Conservation (phyloP, 2,797 vertebrate species). For the Rhinophrynus dorsalis region DNA sequence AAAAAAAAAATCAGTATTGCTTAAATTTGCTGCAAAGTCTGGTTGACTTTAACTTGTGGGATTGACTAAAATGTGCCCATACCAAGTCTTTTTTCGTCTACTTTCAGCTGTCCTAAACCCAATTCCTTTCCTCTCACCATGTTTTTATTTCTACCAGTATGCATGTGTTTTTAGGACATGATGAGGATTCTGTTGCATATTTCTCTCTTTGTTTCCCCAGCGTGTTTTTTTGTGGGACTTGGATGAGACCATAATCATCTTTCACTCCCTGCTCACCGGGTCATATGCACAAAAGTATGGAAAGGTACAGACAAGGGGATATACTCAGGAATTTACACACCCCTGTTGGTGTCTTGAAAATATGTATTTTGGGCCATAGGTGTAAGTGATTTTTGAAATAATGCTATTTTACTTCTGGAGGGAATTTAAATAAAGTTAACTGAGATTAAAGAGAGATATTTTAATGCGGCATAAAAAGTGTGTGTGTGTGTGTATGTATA, state of each 20-base stretch:
- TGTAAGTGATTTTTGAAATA: too few species aligned
- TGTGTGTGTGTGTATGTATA: too few species aligned
- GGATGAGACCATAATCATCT: conserved; percentile 98
- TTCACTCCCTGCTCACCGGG: conserved; percentile 96
- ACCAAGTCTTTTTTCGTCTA: too few species aligned
- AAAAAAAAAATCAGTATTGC: too few species aligned
- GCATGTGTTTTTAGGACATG: conserved; percentile 12
- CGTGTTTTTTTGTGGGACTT: conserved; percentile 95
- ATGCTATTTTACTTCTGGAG: too few species aligned
- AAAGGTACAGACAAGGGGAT: conserved; percentile 76
- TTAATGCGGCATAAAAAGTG: too few species aligned
- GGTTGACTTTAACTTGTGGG: too few species aligned
- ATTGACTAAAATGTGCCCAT: too few species aligned
- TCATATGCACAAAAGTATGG: conserved; percentile 95
- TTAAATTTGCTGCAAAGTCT: too few species aligned
- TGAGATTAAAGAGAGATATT: too few species aligned
- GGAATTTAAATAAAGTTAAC: too few species aligned
- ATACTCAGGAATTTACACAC: background rate
- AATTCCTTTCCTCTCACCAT: background rate
- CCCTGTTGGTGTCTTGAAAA: background rate
- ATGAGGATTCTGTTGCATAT: conserved; percentile 27
- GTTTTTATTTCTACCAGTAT: conserved; percentile 16
- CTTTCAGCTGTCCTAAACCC: background rate
- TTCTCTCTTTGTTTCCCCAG: conserved; percentile 64
- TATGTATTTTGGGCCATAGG: too few species aligned